Base-by-base conservation (phyloP, 2,888 invertebrate genomes). In the Caenorhabditis sp. region DNA sequence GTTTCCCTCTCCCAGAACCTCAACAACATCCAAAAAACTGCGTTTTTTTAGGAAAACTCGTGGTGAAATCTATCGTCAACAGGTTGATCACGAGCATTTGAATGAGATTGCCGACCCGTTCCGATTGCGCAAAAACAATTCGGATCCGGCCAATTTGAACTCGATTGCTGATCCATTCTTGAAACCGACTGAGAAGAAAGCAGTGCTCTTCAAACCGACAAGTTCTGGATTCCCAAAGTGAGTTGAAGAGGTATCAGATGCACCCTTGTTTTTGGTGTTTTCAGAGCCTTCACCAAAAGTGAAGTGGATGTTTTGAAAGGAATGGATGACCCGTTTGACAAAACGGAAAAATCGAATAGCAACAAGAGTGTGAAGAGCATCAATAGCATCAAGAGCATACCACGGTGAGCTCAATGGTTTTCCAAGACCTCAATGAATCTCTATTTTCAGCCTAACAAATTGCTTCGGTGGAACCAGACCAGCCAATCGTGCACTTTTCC, bases 291-390 rank as follows among this genome's bases (percentile, higher is more conserved):
- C 14, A 50, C 50, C 4, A 50, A 50, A 17, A 50, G 50, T 17
- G 50, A 50, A 50, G 50, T 50, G 3, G 50, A 50, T 14, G 50
- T n/a, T 5, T 20, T 50, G 50, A 50, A 14, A 50, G 20, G 20
- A 14, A 50, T 50, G 50, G 20, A 50, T 14, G 50, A 50, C 14
- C 50, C 50, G 14, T 50, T 50, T 50, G 5, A 5, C 4, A 50
- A 50, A 14, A n/a, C 50, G 5, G 50, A 50, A 14, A 50, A 50
- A 50, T 31, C 31, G 31, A 31, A 10, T 31, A 31, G 68, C 27
- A 23, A 54, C 25, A 36, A 63, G 27, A 23, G 64, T 14, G n/a
- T 57, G 64, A 31, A 53, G 10, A 31, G 31, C 10, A n/a, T n/a
- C n/a, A n/a, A n/a, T n/a, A n/a, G n/a, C n/a, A n/a, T n/a, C n/a